Evolutionary conservation across 2,888 invertebrate species (phyloP).

Genomic region (Watsonalla binaria): DNA sequence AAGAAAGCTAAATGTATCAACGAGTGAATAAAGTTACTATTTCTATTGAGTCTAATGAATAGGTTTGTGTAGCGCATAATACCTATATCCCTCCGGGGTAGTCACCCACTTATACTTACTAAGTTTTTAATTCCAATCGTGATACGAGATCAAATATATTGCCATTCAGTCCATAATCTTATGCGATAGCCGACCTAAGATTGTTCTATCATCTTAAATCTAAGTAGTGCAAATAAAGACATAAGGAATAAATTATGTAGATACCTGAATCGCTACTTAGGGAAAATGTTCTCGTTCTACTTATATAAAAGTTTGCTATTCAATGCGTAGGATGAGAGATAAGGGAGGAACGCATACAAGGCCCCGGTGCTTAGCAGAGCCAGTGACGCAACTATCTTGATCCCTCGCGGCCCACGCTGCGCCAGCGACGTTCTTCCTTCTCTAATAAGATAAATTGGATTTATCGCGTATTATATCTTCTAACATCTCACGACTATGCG

Average conservation of each 20-base stretch:
- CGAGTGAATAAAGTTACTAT: neutral
- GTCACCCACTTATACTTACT: neutral
- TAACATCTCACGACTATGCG: conserved; percentile 38
- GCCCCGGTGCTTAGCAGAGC: conserved; percentile 8
- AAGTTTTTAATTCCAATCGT: neutral
- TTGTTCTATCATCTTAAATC: neutral
- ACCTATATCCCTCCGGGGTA: neutral
- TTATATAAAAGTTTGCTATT: conserved; percentile 21
- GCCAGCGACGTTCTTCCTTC: conserved; percentile 39
- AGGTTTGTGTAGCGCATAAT: neutral
- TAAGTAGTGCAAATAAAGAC: neutral
- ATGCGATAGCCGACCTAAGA: neutral
- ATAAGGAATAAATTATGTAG: neutral
- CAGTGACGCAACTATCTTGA: conserved; percentile 16
- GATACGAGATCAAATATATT: neutral
- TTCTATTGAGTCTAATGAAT: neutral
- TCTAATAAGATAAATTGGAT: conserved; percentile 57
- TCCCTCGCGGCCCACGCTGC: conserved; percentile 34
- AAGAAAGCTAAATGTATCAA: conserved; percentile 15
- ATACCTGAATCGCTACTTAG: neutral
- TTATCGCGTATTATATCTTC: conserved; percentile 55
- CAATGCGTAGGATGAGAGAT: conserved; percentile 27
- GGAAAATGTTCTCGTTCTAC: conserved; percentile 12
- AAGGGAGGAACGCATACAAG: conserved; percentile 18
- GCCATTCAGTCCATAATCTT: neutral